Evolutionary conservation across 1,140 invertebrate species (phyloP).

Genomic region (Globodera ellingtonae): DNA sequence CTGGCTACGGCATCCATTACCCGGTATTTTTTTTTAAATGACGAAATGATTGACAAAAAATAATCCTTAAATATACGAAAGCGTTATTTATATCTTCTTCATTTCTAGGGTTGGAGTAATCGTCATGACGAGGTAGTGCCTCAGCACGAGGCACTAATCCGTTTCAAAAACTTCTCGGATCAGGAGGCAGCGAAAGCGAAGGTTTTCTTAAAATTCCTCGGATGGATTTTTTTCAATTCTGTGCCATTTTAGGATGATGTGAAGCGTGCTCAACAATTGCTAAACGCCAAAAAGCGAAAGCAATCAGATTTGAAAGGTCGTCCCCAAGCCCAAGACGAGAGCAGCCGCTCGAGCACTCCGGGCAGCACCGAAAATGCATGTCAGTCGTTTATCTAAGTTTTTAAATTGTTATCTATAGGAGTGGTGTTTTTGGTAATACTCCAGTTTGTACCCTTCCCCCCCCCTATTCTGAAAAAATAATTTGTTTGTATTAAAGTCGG

Average conservation of each 20-base stretch:
- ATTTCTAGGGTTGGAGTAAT: constrained; percentile 41
- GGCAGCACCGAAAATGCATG: constrained; percentile 9
- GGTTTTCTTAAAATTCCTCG: background rate
- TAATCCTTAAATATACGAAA: background rate
- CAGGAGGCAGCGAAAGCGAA: constrained; percentile 37
- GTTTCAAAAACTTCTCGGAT: constrained; percentile 37
- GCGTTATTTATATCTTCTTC: background rate
- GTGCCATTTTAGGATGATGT: constrained; percentile 38
- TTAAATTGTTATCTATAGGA: too few relatives aligned
- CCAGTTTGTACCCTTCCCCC: too few relatives aligned
- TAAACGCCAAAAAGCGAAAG: constrained; percentile 36
- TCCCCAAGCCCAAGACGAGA: background rate
- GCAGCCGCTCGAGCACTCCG: constrained; percentile 37
- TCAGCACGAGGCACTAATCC: constrained; percentile 28
- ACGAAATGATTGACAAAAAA: background rate
- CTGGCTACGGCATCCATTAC: constrained; percentile 37
- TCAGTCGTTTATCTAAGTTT: background rate
- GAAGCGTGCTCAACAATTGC: constrained; percentile 31
- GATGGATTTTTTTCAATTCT: background rate
- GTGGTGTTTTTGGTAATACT: too few relatives aligned
- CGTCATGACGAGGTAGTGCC: constrained; percentile 39
- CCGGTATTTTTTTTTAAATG: constrained; percentile 29
- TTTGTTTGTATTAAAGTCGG: too few relatives aligned
- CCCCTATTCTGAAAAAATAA: too few relatives aligned
- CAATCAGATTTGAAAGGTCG: constrained; percentile 7